Evolutionary conservation across 2,888 invertebrate species (phyloP), one percentile per base, ranked within the genome.

Genomic region (Ennomos quercinarius): DNA sequence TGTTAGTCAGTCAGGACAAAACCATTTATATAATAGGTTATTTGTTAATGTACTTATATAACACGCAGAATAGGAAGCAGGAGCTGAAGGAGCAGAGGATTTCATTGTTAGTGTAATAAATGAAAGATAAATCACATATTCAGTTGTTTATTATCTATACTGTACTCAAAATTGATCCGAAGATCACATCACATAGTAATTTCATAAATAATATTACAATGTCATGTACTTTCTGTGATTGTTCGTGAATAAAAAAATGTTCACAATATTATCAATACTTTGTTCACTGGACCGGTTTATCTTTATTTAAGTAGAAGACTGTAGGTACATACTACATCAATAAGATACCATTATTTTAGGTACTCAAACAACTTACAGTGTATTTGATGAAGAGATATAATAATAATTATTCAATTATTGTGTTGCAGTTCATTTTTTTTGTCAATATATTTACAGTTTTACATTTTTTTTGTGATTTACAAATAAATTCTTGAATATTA

Each of bases 91-190:
- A n/a, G n/a, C n/a, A n/a, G n/a, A 13, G 47, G 49, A 27, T 27
- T 27, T 27, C 0, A 6, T 3, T 6, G 27, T 4, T 13, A 13
- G 37, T 41, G 37, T 41, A 9, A 9, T 11, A 83, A 88, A 85
- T 82, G 71, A 89, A 90, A 89, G 72, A 75, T 68, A 72, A 76
- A 84, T 93, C 92, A 95, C 94, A 95, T 94, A 94, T 94, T 95
- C 94, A 93, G 92, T 93, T 93, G 94, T 95, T 95, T 95, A 95
- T 95, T 95, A 94, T 94, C 94, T 94, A 94, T 94, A 94, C 94
- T 95, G 94, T 95, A 95, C 94, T 95, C 94, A 94, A 94, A 94
- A 95, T 94, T 94, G 95, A 94, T 95, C 94, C 93, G 92, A 92
- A 92, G 94, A 94, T 94, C 94, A 94, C 94, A 94, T 95, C 94